Conservation (phyloP, 2,888 invertebrate species). For the Conops quadrifasciatus region DNA sequence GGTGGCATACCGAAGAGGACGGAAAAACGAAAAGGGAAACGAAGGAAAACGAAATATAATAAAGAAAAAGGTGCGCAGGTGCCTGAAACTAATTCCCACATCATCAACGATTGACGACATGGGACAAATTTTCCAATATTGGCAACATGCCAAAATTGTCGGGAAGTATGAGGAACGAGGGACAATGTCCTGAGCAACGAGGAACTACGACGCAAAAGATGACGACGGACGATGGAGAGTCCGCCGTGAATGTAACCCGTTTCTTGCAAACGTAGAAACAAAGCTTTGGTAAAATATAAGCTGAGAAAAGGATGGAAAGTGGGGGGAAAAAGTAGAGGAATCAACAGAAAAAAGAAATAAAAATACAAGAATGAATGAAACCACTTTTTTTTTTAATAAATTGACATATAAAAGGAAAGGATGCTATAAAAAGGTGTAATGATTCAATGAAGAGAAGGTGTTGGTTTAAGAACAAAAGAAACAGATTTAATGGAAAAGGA, state of each 20-base stretch:
- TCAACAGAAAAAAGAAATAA: too few relatives aligned
- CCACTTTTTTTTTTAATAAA: too few relatives aligned
- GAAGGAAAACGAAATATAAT: constrained; percentile 23
- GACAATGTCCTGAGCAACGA: not conserved
- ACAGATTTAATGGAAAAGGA: too few relatives aligned
- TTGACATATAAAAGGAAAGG: too few relatives aligned
- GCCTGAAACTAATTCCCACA: constrained; percentile 50
- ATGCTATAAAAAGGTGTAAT: too few relatives aligned
- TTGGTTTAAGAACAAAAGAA: too few relatives aligned
- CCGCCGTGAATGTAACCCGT: not conserved
- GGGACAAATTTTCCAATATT: constrained; percentile 47
- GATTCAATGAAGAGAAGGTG: too few relatives aligned
- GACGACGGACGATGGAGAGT: not conserved
- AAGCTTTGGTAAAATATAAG: not conserved
- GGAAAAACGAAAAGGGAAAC: not conserved
- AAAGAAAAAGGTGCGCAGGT: constrained; percentile 32
- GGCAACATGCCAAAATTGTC: constrained; percentile 29
- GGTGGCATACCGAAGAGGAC: not conserved
- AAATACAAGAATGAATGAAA: too few relatives aligned
- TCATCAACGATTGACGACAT: constrained; percentile 55
- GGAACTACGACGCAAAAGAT: not conserved
- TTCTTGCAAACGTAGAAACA: not conserved
- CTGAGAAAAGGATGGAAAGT: not conserved
- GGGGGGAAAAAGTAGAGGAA: too few relatives aligned
- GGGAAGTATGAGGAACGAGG: not conserved